phyloP scores from a whole-genome alignment of 2,888 invertebrate species.

The Heteropelma amictum region DNA sequence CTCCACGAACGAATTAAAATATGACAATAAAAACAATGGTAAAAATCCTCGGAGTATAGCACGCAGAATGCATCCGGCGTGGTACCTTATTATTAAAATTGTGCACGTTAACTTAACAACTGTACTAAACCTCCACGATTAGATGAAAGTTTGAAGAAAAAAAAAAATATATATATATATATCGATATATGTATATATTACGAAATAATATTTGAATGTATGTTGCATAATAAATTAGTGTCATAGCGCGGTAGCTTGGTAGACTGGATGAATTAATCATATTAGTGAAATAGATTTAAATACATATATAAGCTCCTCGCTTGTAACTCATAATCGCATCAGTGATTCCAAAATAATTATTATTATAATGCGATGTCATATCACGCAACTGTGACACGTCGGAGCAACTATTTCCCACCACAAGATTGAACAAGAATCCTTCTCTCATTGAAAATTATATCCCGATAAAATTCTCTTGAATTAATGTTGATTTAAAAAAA shows the following conservation, averaged over 20 bases:
- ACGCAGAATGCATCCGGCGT: constrained; percentile 61
- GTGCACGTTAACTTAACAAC: constrained; percentile 50
- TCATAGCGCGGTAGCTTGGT: constrained; percentile 50
- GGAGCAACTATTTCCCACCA: constrained; percentile 49
- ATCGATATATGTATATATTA: constrained; percentile 11
- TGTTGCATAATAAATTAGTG: constrained; percentile 46
- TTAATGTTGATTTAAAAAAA: no score
- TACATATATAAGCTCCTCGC: constrained; percentile 44
- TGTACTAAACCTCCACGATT: constrained; percentile 25
- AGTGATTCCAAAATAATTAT: constrained; percentile 32
- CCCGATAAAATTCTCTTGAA: neutral
- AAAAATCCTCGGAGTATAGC: constrained; percentile 44
- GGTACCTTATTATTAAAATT: constrained; percentile 49
- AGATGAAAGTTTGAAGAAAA: constrained; percentile 20
- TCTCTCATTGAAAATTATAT: neutral
- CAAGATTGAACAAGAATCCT: constrained; percentile 7
- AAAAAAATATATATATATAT: constrained; percentile 10
- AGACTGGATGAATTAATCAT: constrained; percentile 43
- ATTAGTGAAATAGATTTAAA: constrained; percentile 33
- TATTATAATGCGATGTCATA: constrained; percentile 41
- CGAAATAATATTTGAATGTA: constrained; percentile 22
- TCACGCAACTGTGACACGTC: constrained; percentile 51
- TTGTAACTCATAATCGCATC: constrained; percentile 51
- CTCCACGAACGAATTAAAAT: constrained; percentile 19
- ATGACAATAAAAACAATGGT: constrained; percentile 3